Base-by-base conservation (phyloP, 2,113 vertebrate species). In the Rousettus leschenaultii region DNA sequence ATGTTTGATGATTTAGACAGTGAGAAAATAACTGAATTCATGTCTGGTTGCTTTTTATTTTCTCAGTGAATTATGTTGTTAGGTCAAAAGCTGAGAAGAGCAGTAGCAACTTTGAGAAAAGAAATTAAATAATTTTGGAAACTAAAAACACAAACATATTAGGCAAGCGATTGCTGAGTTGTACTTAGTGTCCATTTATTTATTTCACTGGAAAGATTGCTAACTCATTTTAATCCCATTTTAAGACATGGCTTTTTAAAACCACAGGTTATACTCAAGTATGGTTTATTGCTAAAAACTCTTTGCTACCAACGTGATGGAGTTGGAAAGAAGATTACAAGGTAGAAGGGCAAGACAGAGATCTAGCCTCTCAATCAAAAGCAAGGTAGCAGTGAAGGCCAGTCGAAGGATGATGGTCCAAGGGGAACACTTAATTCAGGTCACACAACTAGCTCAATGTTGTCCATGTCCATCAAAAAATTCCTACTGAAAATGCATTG, bases 91-190 rank as follows among this genome's bases (percentile, higher is more conserved):
- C 38, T 65, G 19, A 82, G 61, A 24, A 89, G 18, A 45, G 15
- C 15, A 89, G 28, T 68, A 55, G 13, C 26, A 91, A 71, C 45
- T 86, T 82, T 91, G 87, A 93, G 38, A 78, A 94, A 95, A 93
- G 18, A 7, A 94, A 48, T 45, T 48, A 94, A 95, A 88, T 75
- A n/a, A 89, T 82, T 92, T 92, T 55, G 28, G 28, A 94, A 94
- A 78, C 51, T 75, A 84, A 89, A 65, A 95, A 66, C 13, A 73
- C 7, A 90, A 92, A 95, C 3, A 66, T 71, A 82, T 53, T 77
- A 88, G 59, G 24, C 38, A 91, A 63, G 38, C 51, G 78, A 95
- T 5, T 55, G 38, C 22, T 38, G 43, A 89, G 74, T 15, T 78
- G 38, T 30, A 91, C 30, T 86, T n/a, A 63, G 7, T 71, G 48